Evolutionary conservation across 2,113 vertebrate genomes (phyloP).

Genomic region (Azemiops feae): DNA sequence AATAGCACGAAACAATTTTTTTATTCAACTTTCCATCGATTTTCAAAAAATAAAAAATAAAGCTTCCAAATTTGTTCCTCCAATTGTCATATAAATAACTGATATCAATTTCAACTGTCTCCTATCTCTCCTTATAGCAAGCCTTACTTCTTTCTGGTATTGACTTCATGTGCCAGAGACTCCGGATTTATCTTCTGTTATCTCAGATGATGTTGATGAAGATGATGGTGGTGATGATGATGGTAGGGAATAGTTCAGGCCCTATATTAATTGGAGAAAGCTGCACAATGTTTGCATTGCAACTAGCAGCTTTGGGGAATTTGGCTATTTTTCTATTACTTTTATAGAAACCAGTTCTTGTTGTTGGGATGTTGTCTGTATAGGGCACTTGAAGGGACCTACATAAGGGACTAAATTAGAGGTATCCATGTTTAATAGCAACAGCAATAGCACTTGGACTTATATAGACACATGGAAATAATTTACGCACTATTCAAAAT

Average conservation of each 20-base stretch:
- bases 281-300: neutral
- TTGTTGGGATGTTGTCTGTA: neutral
- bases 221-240: neutral
- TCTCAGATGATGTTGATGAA: neutral
- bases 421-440: neutral
- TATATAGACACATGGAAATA: neutral
- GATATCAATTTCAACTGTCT: neutral
- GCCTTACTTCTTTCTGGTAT: neutral
- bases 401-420: neutral
- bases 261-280: neutral
- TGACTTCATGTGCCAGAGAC: neutral
- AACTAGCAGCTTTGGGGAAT: neutral
- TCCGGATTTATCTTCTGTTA: neutral
- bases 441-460: no score
- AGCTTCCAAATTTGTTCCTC: neutral
- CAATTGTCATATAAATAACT: neutral
- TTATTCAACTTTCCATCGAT: neutral
- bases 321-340: neutral
- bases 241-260: neutral
- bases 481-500: neutral
- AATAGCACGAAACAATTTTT: neutral
- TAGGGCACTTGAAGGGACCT: neutral
- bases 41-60: neutral
- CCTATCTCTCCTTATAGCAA: neutral
- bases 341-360: neutral